Conservation (phyloP, 1,140 invertebrate genomes). For the Panagrolaimus sp. region DNA sequence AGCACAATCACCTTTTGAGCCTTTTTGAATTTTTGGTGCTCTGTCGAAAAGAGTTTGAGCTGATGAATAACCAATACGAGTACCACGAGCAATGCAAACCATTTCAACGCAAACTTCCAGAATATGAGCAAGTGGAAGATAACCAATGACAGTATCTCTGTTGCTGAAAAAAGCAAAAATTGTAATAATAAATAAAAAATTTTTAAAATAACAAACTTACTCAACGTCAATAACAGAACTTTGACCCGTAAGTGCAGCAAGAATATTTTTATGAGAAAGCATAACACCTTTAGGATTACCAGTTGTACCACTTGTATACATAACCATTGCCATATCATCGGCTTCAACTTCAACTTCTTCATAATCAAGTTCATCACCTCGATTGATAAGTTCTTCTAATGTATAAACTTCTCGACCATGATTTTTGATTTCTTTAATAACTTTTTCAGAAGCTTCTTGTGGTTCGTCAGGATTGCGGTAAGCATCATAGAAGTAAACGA, state of each 20-base stretch:
- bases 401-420: constrained; percentile 60
- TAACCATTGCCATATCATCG: constrained; percentile 81
- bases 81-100: constrained; percentile 66
- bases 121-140: constrained; percentile 92
- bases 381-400: constrained; percentile 63
- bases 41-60: constrained; percentile 85
- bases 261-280: constrained; percentile 79
- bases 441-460: constrained; percentile 54
- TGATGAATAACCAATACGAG: constrained; percentile 92
- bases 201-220: no score
- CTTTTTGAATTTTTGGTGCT: constrained; percentile 85
- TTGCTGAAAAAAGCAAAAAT: background rate
- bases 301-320: constrained; percentile 91
- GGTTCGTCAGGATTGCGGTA: constrained; percentile 31
- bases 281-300: constrained; percentile 73
- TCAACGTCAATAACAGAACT: constrained; percentile 67
- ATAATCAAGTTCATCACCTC: constrained; percentile 71
- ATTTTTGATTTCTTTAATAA: constrained; percentile 67
- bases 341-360: constrained; percentile 67
- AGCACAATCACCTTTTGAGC: constrained; percentile 75
- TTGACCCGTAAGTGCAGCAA: constrained; percentile 80
- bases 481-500: constrained; percentile 53
- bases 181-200: no score
- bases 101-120: constrained; percentile 76
- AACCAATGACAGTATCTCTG: constrained; percentile 81